A percentile compares a stretch with the other conserved stretches of the same genome.
Conservation (phyloP, 2,113 vertebrate genomes). For the Aplodontia rufa region DNA sequence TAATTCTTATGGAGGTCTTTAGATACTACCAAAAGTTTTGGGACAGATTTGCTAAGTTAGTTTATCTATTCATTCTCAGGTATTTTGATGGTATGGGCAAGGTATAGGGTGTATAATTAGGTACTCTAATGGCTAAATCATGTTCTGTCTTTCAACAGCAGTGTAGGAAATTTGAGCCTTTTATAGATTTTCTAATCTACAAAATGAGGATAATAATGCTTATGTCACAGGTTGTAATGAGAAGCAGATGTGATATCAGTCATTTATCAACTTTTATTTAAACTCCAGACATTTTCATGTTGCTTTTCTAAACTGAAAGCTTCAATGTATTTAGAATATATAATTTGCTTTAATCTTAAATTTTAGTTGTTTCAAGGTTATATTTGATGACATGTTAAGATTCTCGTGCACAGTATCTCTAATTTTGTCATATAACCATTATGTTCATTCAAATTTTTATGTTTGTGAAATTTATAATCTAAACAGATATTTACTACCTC, state of each 20-base stretch:
- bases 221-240: background rate
- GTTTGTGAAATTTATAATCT: background rate
- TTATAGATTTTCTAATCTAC: background rate
- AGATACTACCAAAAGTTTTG: background rate
- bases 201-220: background rate
- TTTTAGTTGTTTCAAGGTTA: conserved; percentile 31
- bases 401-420: background rate
- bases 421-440: background rate
- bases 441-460: background rate
- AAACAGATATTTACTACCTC: background rate
- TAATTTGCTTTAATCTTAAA: background rate
- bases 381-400: conserved; percentile 17
- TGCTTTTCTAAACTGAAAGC: background rate
- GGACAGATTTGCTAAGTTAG: background rate
- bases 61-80: background rate
- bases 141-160: background rate
- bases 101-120: background rate
- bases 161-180: conserved; percentile 9
- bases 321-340: background rate
- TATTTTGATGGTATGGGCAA: background rate
- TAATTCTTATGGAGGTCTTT: background rate
- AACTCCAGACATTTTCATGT: background rate
- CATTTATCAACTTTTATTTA: background rate
- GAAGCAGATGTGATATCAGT: background rate
- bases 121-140: background rate